Percentiles rank a stretch among this genome's conserved stretches.
Conservation (phyloP, 2,113 vertebrate genomes). For the Sphyrna mokarran region DNA sequence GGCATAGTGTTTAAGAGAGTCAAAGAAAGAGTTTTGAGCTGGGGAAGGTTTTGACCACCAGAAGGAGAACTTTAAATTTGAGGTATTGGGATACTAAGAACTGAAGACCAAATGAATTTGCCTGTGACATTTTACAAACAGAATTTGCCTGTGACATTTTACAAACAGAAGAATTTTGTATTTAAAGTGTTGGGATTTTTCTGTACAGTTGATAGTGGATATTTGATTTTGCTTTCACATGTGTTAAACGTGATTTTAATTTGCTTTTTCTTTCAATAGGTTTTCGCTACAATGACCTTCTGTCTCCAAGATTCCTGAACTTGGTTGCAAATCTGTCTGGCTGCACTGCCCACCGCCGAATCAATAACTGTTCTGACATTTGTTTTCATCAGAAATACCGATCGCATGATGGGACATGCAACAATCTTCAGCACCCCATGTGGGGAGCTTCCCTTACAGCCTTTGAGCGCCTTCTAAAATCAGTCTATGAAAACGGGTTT, state of each 20-base stretch:
- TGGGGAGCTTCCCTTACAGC: slow-evolving; percentile 93
- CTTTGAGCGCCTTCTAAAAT: slow-evolving; percentile 87
- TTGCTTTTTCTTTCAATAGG: slow-evolving; percentile 53
- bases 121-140: background rate
- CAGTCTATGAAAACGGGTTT: slow-evolving; percentile 95
- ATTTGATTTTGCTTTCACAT: background rate
- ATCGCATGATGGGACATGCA: slow-evolving; percentile 89
- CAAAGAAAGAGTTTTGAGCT: background rate
- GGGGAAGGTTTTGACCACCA: background rate
- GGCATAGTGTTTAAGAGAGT: background rate
- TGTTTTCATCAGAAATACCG: slow-evolving; percentile 97
- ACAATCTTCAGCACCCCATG: slow-evolving; percentile 96
- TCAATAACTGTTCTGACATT: slow-evolving; percentile 95
- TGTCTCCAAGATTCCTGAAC: slow-evolving; percentile 87
- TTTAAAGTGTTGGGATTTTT: background rate
- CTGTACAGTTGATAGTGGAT: background rate
- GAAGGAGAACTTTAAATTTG: background rate
- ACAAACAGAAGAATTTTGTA: background rate
- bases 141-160: background rate
- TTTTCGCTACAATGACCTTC: slow-evolving; percentile 95
- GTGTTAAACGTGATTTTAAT: background rate
- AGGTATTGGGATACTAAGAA: too few species aligned
- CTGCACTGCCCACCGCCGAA: slow-evolving; percentile 84
- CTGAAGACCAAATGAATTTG: background rate
- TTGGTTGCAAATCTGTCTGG: slow-evolving; percentile 94